phyloP scores from a whole-genome alignment of 2,888 invertebrate genomes.

The Carterocephalus palaemon region DNA sequence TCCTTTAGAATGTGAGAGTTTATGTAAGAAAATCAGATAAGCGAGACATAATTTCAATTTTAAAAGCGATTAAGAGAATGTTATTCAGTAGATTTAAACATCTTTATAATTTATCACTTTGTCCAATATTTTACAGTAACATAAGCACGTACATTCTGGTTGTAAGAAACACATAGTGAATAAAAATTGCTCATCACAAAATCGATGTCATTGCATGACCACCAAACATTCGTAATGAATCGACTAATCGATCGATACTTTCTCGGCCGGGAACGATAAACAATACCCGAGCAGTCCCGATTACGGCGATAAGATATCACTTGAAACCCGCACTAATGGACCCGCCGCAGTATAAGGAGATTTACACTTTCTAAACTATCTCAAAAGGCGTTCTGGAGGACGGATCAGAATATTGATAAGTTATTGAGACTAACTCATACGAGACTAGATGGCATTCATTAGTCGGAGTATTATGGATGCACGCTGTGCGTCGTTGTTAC shows the following conservation, averaged over 20 bases:
- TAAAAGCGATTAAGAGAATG: too few relatives aligned
- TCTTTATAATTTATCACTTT: too few relatives aligned
- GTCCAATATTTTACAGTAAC: too few relatives aligned
- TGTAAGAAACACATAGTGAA: background rate
- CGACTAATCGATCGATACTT: constrained; percentile 54
- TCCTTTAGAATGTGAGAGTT: too few relatives aligned
- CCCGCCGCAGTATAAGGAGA: constrained; percentile 62
- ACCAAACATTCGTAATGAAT: constrained; percentile 63
- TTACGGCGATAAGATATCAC: constrained; percentile 70
- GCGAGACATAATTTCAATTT: too few relatives aligned
- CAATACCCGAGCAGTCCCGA: constrained; percentile 69
- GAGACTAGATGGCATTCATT: constrained; percentile 23
- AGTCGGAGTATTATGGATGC: constrained; percentile 15
- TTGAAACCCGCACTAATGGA: constrained; percentile 73
- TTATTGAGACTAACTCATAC: constrained; percentile 24
- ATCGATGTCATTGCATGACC: constrained; percentile 64
- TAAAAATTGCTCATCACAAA: constrained; percentile 36
- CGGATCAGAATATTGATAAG: constrained; percentile 68
- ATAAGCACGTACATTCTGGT: too few relatives aligned
- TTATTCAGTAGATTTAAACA: too few relatives aligned
- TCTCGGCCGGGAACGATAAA: constrained; percentile 64
- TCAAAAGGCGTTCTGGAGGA: constrained; percentile 60
- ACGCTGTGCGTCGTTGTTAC: constrained; percentile 4
- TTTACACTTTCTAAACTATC: constrained; percentile 75
- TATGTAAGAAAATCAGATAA: too few relatives aligned